These are phyloP conservation scores for Sabatieria punctata DNA, from an alignment of 2,888 invertebrate species.

Conservation along the genomic window DNA sequence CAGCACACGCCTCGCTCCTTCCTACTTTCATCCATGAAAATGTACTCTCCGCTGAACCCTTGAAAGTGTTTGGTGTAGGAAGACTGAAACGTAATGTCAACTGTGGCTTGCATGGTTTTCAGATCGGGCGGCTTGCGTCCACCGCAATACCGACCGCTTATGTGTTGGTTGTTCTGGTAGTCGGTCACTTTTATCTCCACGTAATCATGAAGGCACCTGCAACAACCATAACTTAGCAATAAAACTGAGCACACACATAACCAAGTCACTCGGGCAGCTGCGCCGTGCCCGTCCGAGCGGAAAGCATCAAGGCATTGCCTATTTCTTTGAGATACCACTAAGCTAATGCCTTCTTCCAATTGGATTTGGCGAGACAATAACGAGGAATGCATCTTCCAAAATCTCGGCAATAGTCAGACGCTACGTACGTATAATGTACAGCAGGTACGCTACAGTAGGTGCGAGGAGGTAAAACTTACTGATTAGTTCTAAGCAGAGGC, in stretches of 20 bases:
- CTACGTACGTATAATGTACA: too few relatives aligned
- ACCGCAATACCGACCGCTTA: conserved; percentile 10
- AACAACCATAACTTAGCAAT: neutral
- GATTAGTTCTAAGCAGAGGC: neutral
- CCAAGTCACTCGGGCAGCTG: too few relatives aligned
- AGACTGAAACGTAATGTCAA: conserved; percentile 14
- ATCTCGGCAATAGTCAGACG: too few relatives aligned
- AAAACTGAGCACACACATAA: neutral
- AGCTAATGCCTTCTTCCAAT: too few relatives aligned
- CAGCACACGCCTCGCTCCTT: too few relatives aligned
- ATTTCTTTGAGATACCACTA: too few relatives aligned
- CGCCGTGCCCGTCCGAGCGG: too few relatives aligned
- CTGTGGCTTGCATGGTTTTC: conserved; percentile 17
- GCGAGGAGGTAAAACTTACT: too few relatives aligned
- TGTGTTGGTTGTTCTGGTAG: conserved; percentile 11
- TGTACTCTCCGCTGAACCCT: conserved; percentile 17
- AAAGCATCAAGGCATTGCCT: too few relatives aligned
- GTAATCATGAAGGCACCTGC: conserved; percentile 23
- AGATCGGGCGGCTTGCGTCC: conserved; percentile 10
- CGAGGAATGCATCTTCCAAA: too few relatives aligned
- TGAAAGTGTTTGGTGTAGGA: conserved; percentile 7
- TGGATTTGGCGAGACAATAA: neutral
- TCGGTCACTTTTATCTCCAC: conserved; percentile 20
- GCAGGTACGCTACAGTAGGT: too few relatives aligned
- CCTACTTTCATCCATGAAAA: conserved; percentile 23